phyloP scores from a whole-genome alignment of 2,888 invertebrate genomes.

The Seira musarum region DNA sequence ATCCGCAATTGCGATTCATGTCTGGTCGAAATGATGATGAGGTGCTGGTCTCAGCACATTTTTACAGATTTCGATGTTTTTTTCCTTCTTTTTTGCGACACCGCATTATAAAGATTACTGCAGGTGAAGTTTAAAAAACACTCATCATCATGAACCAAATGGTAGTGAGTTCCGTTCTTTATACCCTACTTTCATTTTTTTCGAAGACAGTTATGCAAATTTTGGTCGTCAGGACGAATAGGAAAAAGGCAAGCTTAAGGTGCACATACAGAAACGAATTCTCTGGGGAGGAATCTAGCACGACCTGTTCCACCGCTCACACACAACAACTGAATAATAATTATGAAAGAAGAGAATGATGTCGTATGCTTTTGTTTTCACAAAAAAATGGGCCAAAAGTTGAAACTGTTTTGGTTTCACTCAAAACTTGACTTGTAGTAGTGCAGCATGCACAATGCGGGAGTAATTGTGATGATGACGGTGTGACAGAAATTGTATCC shows the following conservation, averaged over 20 bases:
- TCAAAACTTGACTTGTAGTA: too few relatives aligned
- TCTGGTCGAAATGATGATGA: constrained; percentile 8
- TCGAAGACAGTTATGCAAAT: neutral
- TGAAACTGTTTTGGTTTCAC: too few relatives aligned
- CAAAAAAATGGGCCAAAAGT: too few relatives aligned
- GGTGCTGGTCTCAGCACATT: constrained; percentile 15
- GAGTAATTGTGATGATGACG: too few relatives aligned
- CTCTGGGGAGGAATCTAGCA: too few relatives aligned
- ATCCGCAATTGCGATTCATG: constrained; percentile 1
- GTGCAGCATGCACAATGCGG: too few relatives aligned
- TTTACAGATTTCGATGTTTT: neutral
- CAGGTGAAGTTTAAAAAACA: constrained; percentile 6
- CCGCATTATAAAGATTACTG: neutral
- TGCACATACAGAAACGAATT: too few relatives aligned
- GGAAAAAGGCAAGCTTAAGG: neutral
- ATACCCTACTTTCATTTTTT: constrained; percentile 1
- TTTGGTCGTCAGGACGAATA: too few relatives aligned
- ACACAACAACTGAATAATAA: too few relatives aligned
- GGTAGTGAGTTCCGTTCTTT: neutral
- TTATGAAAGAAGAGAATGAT: too few relatives aligned
- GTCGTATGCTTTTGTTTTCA: too few relatives aligned
- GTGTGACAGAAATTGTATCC: neutral
- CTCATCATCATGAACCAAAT: neutral
- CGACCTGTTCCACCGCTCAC: too few relatives aligned
- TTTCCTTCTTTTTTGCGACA: neutral